Evolutionary conservation across 2,888 invertebrate species (phyloP).

Genomic region (Stenodema calcarata): DNA sequence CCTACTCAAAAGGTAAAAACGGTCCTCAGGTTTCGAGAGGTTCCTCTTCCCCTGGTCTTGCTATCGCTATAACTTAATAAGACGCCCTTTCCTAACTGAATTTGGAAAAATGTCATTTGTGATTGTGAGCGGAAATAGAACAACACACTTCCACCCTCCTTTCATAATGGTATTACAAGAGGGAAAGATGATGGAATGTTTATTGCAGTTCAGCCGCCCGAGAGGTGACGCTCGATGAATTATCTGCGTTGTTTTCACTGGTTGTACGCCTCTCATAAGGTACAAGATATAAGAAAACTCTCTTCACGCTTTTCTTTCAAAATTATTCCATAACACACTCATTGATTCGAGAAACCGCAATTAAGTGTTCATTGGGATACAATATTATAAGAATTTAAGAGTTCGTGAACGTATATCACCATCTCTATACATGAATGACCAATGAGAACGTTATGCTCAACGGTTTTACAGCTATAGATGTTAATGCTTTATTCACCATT

Average conservation of each 20-base stretch:
- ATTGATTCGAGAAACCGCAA: no score
- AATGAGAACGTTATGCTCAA: no score
- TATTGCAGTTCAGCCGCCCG: neutral
- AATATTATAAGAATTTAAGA: no score
- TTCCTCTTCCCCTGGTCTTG: neutral
- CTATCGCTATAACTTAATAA: slow-evolving; percentile 22
- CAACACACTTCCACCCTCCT: neutral
- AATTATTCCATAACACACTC: no score
- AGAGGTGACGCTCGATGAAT: slow-evolving; percentile 12
- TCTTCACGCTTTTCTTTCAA: neutral
- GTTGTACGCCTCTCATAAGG: neutral
- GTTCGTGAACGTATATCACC: no score
- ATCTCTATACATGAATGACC: no score
- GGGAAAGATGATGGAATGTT: slow-evolving; percentile 32
- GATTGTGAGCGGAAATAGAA: slow-evolving; percentile 13
- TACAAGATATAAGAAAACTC: neutral
- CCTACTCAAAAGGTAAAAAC: slow-evolving; percentile 35
- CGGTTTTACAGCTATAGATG: no score
- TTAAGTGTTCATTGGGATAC: no score
- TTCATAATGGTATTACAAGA: slow-evolving; percentile 12
- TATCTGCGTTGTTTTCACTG: neutral
- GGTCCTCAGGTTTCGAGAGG: slow-evolving; percentile 13
- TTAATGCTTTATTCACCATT: no score
- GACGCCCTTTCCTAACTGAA: slow-evolving; percentile 9
- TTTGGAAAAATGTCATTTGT: slow-evolving; percentile 18